These are phyloP conservation scores for Strigops habroptila DNA, from an alignment of 2,113 vertebrate species.

Conservation along the genomic window DNA sequence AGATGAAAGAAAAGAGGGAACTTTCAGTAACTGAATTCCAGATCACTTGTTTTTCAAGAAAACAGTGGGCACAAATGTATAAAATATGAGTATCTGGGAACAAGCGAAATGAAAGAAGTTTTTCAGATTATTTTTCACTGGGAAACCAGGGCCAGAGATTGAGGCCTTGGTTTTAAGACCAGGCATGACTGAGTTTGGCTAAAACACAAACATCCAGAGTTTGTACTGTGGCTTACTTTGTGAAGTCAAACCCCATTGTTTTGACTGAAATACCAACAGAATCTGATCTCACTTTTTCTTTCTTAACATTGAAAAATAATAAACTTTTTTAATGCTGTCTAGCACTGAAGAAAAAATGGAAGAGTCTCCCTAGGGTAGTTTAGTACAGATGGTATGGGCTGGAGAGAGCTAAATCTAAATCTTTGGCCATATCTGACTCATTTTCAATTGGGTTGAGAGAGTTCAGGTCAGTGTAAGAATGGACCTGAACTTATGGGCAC, in stretches of 20 bases:
- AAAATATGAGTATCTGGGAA: background rate
- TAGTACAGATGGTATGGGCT: background rate
- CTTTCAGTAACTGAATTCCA: slow-evolving; percentile 4
- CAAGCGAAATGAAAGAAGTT: background rate
- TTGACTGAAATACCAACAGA: background rate
- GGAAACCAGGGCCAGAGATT: background rate
- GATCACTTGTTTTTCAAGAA: slow-evolving; percentile 17
- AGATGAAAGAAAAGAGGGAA: background rate
- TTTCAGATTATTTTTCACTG: background rate
- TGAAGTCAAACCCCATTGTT: background rate
- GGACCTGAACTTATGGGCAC: background rate
- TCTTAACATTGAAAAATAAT: background rate
- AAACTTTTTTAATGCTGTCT: background rate
- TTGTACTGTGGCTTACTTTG: background rate
- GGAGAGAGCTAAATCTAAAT: background rate
- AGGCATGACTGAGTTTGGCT: background rate
- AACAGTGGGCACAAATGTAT: background rate
- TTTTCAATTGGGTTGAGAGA: background rate
- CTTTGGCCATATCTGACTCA: background rate
- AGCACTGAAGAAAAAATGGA: background rate
- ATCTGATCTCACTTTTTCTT: background rate
- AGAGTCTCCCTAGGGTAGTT: background rate
- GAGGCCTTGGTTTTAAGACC: background rate
- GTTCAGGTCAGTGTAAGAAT: background rate
- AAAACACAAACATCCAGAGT: background rate